phyloP scores from a whole-genome alignment of 2,888 invertebrate genomes.

The Idaea dimidiata region DNA sequence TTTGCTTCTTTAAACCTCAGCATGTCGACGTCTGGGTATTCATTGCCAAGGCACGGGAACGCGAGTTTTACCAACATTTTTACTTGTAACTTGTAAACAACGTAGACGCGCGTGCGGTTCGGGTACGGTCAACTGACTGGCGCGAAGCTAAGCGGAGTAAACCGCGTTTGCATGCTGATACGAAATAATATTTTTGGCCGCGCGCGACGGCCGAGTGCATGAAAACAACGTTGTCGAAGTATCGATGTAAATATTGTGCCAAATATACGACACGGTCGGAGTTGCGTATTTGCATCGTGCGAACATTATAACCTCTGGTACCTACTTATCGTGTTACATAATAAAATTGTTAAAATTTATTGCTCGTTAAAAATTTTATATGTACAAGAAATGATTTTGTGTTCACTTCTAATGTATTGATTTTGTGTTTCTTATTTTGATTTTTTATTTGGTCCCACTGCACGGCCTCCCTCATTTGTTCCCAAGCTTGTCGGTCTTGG shows the following conservation, averaged over 20 bases:
- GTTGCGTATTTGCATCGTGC: conserved; percentile 12
- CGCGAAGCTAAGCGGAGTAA: conserved; percentile 15
- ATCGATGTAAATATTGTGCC: conserved; percentile 14
- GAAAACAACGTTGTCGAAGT: conserved; percentile 27
- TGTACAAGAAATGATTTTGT: no score
- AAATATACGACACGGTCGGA: conserved; percentile 3
- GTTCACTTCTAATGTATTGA: no score
- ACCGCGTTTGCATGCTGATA: conserved; percentile 20
- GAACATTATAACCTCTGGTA: background rate
- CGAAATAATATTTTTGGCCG: conserved; percentile 49
- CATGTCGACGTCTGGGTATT: conserved; percentile 66
- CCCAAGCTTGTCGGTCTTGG: no score
- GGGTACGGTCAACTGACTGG: conserved; percentile 43
- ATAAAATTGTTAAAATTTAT: no score
- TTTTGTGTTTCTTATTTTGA: no score
- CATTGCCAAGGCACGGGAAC: conserved; percentile 46
- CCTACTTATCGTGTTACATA: no score
- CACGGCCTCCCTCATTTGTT: no score
- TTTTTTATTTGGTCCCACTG: no score
- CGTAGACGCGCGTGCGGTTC: conserved; percentile 45
- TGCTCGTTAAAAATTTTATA: no score
- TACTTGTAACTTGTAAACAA: conserved; percentile 14
- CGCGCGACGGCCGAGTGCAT: conserved; percentile 23
- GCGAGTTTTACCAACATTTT: conserved; percentile 64
- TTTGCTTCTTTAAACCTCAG: conserved; percentile 60